Percentiles rank a stretch among this genome's conserved stretches.
Evolutionary conservation across 2,888 invertebrate genomes (phyloP).

Genomic region (Drosophila aldrichi): DNA sequence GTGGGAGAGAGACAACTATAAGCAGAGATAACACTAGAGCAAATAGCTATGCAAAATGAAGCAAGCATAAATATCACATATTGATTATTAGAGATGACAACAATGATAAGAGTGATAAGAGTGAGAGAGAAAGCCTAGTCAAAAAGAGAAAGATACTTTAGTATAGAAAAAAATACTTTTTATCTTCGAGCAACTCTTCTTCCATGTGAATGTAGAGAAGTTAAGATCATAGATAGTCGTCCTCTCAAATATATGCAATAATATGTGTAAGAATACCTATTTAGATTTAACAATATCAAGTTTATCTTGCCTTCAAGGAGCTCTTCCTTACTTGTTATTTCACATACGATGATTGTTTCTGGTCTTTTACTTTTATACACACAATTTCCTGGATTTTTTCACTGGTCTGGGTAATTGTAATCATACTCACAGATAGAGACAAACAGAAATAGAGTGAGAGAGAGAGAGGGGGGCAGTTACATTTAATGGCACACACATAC

Average conservation of each 20-base stretch:
- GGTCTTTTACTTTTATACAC: neutral
- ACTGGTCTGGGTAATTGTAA: slow-evolving; percentile 57
- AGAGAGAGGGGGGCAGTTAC: neutral
- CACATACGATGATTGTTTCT: neutral
- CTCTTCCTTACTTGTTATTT: neutral
- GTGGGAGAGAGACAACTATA: neutral
- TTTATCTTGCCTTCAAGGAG: neutral
- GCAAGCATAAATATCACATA: no score
- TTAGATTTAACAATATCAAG: neutral
- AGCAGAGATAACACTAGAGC: neutral
- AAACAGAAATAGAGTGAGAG: slow-evolving; percentile 10
- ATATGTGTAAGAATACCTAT: neutral
- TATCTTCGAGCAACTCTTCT: no score
- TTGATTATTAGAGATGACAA: neutral
- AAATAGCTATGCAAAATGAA: neutral
- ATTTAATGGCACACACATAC: slow-evolving; percentile 55
- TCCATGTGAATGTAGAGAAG: no score
- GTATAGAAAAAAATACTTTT: no score
- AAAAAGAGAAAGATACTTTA: no score
- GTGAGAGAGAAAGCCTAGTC: no score
- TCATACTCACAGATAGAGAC: slow-evolving; percentile 32
- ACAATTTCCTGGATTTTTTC: slow-evolving; percentile 5
- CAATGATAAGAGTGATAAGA: no score
- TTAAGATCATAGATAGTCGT: no score
- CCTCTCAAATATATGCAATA: no score